These are phyloP conservation scores for Sinocyclocheilus anshuiensis DNA, from an alignment of 2,113 vertebrate genomes.

Conservation along the genomic window DNA sequence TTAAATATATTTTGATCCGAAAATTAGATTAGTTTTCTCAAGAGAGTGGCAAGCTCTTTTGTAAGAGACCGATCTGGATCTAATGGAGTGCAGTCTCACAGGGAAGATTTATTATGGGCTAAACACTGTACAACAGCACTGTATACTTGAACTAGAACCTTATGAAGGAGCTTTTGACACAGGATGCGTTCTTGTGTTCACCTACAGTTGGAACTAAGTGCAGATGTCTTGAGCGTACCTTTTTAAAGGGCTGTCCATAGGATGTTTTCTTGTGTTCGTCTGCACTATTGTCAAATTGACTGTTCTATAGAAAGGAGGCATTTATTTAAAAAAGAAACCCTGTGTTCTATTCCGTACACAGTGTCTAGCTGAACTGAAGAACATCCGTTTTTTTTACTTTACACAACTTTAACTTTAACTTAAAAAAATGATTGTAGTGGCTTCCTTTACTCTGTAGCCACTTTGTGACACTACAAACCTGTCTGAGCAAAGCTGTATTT, in stretches of 20 bases:
- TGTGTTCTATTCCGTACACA: too few species aligned
- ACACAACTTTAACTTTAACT: too few species aligned
- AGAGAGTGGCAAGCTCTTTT: constrained; percentile 35
- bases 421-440: too few species aligned
- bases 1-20: constrained; percentile 44
- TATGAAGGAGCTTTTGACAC: neutral
- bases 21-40: constrained; percentile 43
- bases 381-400: too few species aligned
- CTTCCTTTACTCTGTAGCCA: too few species aligned
- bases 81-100: constrained; percentile 26
- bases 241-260: neutral
- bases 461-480: too few species aligned
- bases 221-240: neutral
- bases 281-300: too few species aligned
- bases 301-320: too few species aligned
- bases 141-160: neutral
- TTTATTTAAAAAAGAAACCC: too few species aligned
- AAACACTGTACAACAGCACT: constrained; percentile 22
- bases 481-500: too few species aligned
- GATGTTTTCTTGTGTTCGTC: neutral
- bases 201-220: neutral
- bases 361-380: too few species aligned
- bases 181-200: neutral
- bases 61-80: constrained; percentile 15
- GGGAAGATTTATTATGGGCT: constrained; percentile 27